A percentile compares a stretch with the other conserved stretches of the same genome.
These are phyloP conservation scores for Ammospiza caudacuta DNA, from an alignment of 2,113 vertebrate species.

Conservation along the genomic window DNA sequence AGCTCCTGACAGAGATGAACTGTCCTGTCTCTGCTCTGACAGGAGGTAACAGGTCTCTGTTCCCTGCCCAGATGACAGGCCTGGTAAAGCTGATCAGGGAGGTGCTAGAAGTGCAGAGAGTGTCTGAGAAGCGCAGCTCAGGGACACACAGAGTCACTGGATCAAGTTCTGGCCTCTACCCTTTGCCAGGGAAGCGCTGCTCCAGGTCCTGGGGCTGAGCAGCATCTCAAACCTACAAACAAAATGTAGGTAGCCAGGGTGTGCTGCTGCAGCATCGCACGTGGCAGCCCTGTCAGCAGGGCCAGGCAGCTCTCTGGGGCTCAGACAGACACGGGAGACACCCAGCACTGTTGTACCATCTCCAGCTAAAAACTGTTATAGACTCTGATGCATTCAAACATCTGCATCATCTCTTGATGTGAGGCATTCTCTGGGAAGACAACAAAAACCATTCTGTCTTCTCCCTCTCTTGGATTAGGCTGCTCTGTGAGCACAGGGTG, in stretches of 20 bases:
- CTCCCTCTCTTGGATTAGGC: neutral
- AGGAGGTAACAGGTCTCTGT: neutral
- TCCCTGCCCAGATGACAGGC: neutral
- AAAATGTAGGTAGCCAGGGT: rapidly evolving
- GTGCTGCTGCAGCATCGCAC: neutral
- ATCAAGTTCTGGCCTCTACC: neutral
- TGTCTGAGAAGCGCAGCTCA: neutral
- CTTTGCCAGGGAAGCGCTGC: neutral
- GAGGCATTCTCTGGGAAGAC: neutral
- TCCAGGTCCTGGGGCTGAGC: neutral
- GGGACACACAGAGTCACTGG: rapidly evolving
- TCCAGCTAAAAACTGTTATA: rapidly evolving
- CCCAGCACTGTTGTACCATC: rapidly evolving
- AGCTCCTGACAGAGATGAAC: neutral
- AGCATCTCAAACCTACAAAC: neutral
- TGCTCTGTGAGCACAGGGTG: neutral
- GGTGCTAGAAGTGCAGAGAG: neutral
- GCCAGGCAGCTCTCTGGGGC: neutral
- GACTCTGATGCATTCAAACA: neutral
- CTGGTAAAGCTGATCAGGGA: neutral
- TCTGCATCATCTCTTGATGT: neutral
- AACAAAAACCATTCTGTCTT: neutral
- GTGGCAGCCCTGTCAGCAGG: neutral
- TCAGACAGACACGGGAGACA: neutral
- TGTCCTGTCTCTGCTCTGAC: neutral